Conservation (phyloP, 2,797 vertebrate species). For the Lateolabrax maculatus region DNA sequence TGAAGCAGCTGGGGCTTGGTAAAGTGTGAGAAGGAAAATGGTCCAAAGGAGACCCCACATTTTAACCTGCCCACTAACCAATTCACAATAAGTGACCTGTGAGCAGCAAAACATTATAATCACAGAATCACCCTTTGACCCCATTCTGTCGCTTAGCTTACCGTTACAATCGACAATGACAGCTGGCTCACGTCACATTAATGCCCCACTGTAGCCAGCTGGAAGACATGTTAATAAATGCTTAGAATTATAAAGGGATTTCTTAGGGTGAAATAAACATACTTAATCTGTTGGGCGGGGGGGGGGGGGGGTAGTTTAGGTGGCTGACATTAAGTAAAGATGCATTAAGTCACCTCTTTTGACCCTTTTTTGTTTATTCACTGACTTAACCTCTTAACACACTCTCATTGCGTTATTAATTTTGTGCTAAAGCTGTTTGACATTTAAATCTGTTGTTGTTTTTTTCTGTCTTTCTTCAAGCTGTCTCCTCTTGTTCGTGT, state of each 20-base stretch:
- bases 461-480: conserved; percentile 23
- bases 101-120: conserved; percentile 42
- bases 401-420: conserved; percentile 46
- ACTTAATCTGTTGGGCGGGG: conserved; percentile 32
- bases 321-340: conserved; percentile 37
- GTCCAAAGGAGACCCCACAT: background rate
- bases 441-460: conserved; percentile 51
- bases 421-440: conserved; percentile 47
- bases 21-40: background rate
- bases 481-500: background rate
- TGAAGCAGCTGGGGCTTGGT: background rate
- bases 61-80: background rate
- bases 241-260: conserved; percentile 43
- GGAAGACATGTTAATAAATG: conserved; percentile 50
- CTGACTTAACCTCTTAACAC: conserved; percentile 50
- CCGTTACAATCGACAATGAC: conserved; percentile 43
- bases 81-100: conserved; percentile 20
- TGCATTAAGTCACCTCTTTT: conserved; percentile 41
- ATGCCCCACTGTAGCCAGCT: conserved; percentile 37
- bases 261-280: conserved; percentile 46
- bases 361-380: conserved; percentile 48
- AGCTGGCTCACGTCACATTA: conserved; percentile 27
- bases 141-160: conserved; percentile 53
- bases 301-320: background rate
- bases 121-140: conserved; percentile 50